Evolutionary conservation across 2,888 invertebrate genomes (phyloP).

Genomic region (Oscheius sp.): DNA sequence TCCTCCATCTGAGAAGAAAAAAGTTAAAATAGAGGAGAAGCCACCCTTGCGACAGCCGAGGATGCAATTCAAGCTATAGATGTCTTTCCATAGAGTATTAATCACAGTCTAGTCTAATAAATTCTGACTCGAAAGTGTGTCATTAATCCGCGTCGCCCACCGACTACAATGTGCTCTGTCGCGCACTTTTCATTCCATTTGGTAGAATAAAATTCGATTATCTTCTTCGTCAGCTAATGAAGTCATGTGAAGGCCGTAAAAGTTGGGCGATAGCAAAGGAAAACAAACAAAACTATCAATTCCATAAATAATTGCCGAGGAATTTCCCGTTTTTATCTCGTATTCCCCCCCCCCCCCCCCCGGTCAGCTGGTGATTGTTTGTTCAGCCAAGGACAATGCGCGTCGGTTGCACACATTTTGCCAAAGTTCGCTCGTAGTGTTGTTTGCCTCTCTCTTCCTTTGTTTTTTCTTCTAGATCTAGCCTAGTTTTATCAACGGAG

Average conservation of each 20-base stretch:
- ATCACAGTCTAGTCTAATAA: too few species aligned
- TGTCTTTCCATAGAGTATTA: slow-evolving; percentile 18
- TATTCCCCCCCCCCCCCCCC: neutral
- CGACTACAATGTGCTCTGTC: too few species aligned
- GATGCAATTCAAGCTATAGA: slow-evolving; percentile 23
- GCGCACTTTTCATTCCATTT: too few species aligned
- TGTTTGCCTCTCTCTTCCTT: neutral
- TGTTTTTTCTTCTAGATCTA: neutral
- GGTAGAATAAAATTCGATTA: too few species aligned
- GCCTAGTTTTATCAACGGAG: slow-evolving; percentile 4
- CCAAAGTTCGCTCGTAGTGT: neutral
- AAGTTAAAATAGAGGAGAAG: slow-evolving; percentile 5
- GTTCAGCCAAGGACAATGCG: neutral
- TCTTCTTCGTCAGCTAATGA: too few species aligned
- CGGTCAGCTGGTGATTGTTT: neutral
- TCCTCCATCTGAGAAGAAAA: slow-evolving; percentile 9
- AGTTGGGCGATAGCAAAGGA: too few species aligned
- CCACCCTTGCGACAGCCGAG: slow-evolving; percentile 24
- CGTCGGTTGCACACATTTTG: neutral
- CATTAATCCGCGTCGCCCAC: too few species aligned
- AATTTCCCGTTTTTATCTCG: neutral
- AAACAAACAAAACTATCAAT: too few species aligned
- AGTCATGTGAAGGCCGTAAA: too few species aligned
- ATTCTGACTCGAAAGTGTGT: too few species aligned
- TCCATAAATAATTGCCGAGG: too few species aligned